A percentile compares a stretch with the other conserved stretches of the same genome.
These are phyloP conservation scores for Hippocampus comes DNA, from an alignment of 2,113 vertebrate genomes.

Conservation along the genomic window DNA sequence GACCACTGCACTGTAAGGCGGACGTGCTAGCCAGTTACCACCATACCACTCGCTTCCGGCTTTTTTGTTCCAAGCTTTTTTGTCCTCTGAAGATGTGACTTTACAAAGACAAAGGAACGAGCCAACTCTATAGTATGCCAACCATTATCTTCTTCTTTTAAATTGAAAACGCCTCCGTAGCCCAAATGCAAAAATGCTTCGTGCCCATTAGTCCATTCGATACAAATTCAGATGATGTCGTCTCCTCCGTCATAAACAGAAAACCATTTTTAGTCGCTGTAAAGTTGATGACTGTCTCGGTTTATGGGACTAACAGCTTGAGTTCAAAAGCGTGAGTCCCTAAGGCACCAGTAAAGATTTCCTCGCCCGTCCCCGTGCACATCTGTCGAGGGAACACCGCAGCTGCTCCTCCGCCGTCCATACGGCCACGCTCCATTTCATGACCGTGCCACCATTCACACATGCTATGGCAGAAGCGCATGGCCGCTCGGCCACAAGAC, in stretches of 20 bases:
- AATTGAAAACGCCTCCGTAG: too few relatives aligned
- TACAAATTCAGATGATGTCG: too few relatives aligned
- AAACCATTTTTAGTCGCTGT: background rate
- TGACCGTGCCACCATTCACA: background rate
- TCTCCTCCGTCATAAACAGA: background rate
- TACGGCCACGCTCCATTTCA: background rate
- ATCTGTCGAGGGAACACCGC: conserved; percentile 1
- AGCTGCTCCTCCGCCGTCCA: background rate
- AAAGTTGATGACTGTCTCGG: background rate
- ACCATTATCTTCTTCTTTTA: too few relatives aligned
- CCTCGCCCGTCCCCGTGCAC: background rate
- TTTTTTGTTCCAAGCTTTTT: too few relatives aligned
- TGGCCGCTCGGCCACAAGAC: background rate
- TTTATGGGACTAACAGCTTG: background rate
- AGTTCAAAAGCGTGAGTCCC: conserved; percentile 1
- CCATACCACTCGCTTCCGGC: too few relatives aligned
- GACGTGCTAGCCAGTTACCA: too few relatives aligned
- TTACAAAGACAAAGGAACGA: too few relatives aligned
- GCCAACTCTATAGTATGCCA: too few relatives aligned
- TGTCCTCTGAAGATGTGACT: too few relatives aligned
- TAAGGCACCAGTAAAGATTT: background rate
- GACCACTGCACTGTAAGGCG: too few relatives aligned
- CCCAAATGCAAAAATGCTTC: too few relatives aligned
- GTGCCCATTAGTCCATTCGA: too few relatives aligned
- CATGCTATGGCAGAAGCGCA: background rate